Evolutionary conservation across 2,888 invertebrate species (phyloP).

Genomic region (Cryptus viduatorius): DNA sequence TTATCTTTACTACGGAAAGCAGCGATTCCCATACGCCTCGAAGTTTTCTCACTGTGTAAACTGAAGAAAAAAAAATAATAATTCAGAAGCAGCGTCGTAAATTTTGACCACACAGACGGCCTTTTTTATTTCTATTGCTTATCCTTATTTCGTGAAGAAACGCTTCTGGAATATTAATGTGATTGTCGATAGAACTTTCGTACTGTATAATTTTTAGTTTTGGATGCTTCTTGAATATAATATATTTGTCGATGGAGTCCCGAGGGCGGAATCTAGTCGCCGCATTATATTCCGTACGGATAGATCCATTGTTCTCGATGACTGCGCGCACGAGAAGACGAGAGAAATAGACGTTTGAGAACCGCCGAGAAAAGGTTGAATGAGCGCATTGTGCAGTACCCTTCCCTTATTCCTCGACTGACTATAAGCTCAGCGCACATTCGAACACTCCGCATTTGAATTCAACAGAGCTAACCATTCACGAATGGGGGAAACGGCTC

Average conservation of each 20-base stretch:
- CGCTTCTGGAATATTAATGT: constrained; percentile 47
- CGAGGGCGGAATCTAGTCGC: constrained; percentile 50
- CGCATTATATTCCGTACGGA: constrained; percentile 8
- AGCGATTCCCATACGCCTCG: constrained; percentile 4
- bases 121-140: constrained; percentile 1
- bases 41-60: background rate
- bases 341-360: constrained; percentile 63
- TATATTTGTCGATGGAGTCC: constrained; percentile 27
- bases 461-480: constrained; percentile 80
- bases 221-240: constrained; percentile 20
- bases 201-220: constrained; percentile 3
- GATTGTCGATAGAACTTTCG: constrained; percentile 10
- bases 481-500: constrained; percentile 65
- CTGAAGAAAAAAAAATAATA: background rate
- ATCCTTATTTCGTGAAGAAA: background rate
- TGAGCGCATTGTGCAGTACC: constrained; percentile 79
- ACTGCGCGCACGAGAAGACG: constrained; percentile 29
- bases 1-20: background rate
- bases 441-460: constrained; percentile 68
- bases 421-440: constrained; percentile 34
- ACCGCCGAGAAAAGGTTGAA: constrained; percentile 74
- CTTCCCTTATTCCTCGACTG: constrained; percentile 69
- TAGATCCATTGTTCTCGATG: constrained; percentile 54
- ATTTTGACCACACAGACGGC: constrained; percentile 1
- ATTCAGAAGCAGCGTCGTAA: background rate